Evolutionary conservation across 2,797 vertebrate species (phyloP), one percentile per base, ranked within the genome.

Genomic region (Benthosema pterotum): DNA sequence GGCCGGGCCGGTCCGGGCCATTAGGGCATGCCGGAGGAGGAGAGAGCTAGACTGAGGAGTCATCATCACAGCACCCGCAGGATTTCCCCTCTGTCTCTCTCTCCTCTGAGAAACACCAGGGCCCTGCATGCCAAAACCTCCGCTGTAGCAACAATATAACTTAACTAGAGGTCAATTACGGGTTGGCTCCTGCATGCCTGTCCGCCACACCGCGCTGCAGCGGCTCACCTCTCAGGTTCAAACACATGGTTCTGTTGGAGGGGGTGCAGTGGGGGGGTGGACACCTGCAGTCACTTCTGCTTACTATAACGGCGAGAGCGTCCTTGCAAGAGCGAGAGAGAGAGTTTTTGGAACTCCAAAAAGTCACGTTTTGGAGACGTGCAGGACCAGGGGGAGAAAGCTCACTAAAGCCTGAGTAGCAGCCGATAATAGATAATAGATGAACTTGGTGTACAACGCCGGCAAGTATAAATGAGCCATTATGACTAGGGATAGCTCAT

Each of bases 81-180:
- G 74, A 84, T 79, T 38, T 38, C 11, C 32, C 7, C 32, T 38
- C 32, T 32, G 7, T 25, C 58, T 3, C 15, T 79, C 77, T 68
- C 65, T 70, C 63, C 74, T 75, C 54, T 60, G 74, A 74, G 69
- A 75, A 72, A 42, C 17, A 51, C 57, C 57, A 62, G 72, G 56
- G 52, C 66, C 65, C n/a, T 16, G 42, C 57, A 58, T 63, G 22
- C 22, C 22, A 5, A 25, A 53, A 1, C 13, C 65, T 72, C 60
- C 2, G 38, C 69, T 72, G 5, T 25, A 73, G 73, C 75, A 77
- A 81, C 71, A 70, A 65, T 55, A 63, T 49, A 57, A 68, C 60
- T 58, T 74, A 74, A 80, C 61, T 53, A 57, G 72, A 83, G 79
- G 78, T 88, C 77, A 75, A 59, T 57, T 57, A 67, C 2, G 49